Conservation (phyloP, 92 coral and sea anemone genomes). For the Blastomussa wellsi region DNA sequence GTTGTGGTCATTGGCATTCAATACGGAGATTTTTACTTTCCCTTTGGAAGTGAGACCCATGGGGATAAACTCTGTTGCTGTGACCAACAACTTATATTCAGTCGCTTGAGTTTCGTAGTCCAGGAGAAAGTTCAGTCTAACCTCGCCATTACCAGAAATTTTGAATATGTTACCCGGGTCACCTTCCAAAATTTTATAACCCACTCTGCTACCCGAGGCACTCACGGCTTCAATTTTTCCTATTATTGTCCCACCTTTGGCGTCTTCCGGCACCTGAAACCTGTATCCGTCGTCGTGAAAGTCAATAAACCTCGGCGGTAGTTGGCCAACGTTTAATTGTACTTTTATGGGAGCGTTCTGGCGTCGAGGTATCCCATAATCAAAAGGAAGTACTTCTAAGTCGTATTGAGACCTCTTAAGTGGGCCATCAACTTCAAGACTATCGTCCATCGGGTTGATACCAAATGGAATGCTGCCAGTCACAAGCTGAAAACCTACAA, state of each 20-base stretch:
- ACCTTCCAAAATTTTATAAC: constrained; percentile 67
- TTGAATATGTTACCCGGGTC: constrained; percentile 56
- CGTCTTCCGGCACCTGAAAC: constrained; percentile 62
- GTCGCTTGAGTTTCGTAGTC: constrained; percentile 70
- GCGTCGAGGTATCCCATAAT: constrained; percentile 82
- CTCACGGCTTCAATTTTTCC: constrained; percentile 76
- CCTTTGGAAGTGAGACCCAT: constrained; percentile 54
- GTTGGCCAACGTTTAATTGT: constrained; percentile 56
- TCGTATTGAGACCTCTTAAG: constrained; percentile 53
- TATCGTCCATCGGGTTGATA: constrained; percentile 62
- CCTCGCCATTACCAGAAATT: constrained; percentile 64
- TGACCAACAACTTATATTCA: constrained; percentile 50
- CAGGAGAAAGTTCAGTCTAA: constrained; percentile 63
- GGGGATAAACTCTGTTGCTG: constrained; percentile 70
- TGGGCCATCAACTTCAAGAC: constrained; percentile 57
- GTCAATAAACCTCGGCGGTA: constrained; percentile 75
- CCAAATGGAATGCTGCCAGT: constrained; percentile 53
- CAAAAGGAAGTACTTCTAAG: constrained; percentile 59
- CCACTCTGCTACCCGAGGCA: constrained; percentile 70
- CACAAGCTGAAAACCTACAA: constrained; percentile 60
- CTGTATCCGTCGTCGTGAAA: constrained; percentile 59
- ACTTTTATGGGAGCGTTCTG: constrained; percentile 52
- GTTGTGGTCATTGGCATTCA: constrained; percentile 69
- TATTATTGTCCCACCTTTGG: constrained; percentile 61
- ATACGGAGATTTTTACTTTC: constrained; percentile 55